Evolutionary conservation across 2,113 vertebrate genomes (phyloP).

Genomic region (Typhlomys cinereus): DNA sequence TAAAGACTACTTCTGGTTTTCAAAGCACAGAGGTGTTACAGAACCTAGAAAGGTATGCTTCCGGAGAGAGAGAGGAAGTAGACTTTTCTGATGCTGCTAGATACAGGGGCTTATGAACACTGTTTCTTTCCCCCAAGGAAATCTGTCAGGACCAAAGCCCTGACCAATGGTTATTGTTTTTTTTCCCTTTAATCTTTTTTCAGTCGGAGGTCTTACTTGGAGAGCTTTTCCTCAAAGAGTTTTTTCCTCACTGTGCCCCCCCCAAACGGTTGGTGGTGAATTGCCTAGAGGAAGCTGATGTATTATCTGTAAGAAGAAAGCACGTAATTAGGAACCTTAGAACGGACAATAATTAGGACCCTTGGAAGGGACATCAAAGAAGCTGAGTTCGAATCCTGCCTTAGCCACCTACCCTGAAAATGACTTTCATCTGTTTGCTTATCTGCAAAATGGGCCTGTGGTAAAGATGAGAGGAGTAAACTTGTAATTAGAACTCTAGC

Average conservation of each 20-base stretch:
- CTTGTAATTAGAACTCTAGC: not conserved
- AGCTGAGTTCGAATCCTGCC: not conserved
- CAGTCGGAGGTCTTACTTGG: not conserved
- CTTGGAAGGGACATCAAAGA: not conserved
- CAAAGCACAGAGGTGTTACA: slow-evolving; percentile 61
- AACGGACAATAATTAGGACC: not conserved
- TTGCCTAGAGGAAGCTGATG: not conserved
- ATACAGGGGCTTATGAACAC: not conserved
- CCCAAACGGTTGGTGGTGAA: not conserved
- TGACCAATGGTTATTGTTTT: not conserved
- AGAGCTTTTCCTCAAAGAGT: not conserved
- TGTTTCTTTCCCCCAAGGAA: not conserved
- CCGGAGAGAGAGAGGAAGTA: not conserved
- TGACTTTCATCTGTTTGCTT: not conserved
- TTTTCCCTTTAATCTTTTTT: not conserved
- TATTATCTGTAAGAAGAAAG: not conserved
- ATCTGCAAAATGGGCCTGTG: not conserved
- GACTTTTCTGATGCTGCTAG: not conserved
- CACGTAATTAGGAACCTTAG: not conserved
- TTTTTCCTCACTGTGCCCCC: not conserved
- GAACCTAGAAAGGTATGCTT: slow-evolving; percentile 52
- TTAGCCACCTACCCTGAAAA: not conserved
- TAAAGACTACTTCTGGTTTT: slow-evolving; percentile 53
- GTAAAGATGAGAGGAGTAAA: not conserved
- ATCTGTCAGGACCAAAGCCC: not conserved